Conservation (phyloP, 2,888 invertebrate genomes). For the Perdita meconis region DNA sequence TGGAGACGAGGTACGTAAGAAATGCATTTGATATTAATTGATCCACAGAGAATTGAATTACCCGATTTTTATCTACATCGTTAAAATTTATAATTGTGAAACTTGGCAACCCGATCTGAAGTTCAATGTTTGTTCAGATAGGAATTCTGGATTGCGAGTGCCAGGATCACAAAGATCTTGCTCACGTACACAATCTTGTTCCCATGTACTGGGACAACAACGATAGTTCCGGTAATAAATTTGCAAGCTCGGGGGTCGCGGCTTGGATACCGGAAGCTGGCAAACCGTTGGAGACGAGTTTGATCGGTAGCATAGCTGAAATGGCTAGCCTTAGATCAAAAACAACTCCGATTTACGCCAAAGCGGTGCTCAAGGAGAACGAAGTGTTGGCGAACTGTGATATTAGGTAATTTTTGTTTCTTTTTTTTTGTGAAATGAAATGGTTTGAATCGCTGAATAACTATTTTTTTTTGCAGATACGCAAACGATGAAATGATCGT, state of each 20-base stretch:
- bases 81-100: too few relatives aligned
- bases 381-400: constrained; percentile 88
- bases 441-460: not conserved
- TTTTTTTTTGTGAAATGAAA: not conserved
- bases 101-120: too few relatives aligned
- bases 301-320: constrained; percentile 85
- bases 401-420: constrained; percentile 83
- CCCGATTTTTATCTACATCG: not conserved
- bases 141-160: constrained; percentile 79
- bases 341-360: constrained; percentile 91
- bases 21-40: too few relatives aligned
- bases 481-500: constrained; percentile 88
- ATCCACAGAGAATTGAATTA: not conserved
- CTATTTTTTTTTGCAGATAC: constrained; percentile 82
- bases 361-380: constrained; percentile 88
- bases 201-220: constrained; percentile 88
- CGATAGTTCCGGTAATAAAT: constrained; percentile 81
- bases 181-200: constrained; percentile 88
- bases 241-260: constrained; percentile 85
- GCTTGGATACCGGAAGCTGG: constrained; percentile 88
- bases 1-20: constrained; percentile 94
- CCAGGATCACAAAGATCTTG: constrained; percentile 78
- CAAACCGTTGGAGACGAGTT: constrained; percentile 84
- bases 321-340: constrained; percentile 87
- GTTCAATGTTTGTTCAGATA: constrained; percentile 67